These are phyloP conservation scores for Ctenosaura bakeri DNA, from an alignment of 2,797 vertebrate species.

Conservation along the genomic window DNA sequence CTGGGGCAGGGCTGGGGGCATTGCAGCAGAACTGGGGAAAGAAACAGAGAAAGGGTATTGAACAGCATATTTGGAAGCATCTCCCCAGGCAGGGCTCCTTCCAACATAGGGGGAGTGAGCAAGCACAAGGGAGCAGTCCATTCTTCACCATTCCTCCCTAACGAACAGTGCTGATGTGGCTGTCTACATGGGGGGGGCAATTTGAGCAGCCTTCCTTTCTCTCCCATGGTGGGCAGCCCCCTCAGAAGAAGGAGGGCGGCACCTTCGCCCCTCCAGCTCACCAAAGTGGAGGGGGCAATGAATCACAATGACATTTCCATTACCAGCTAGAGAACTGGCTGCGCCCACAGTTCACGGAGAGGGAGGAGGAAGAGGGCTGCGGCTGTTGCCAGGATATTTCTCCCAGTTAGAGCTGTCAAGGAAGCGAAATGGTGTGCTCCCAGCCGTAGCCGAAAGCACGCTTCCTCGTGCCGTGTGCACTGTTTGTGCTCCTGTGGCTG, in stretches of 20 bases:
- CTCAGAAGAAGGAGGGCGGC: too few relatives aligned
- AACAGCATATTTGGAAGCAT: too few relatives aligned
- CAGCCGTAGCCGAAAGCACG: constrained; percentile 53
- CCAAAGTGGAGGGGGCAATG: constrained; percentile 60
- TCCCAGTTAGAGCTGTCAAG: constrained; percentile 72
- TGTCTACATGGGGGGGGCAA: neutral
- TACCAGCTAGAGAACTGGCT: constrained; percentile 66
- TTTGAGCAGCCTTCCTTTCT: too few relatives aligned
- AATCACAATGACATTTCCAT: constrained; percentile 80
- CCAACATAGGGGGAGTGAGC: neutral
- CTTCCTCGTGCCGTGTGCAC: constrained; percentile 14
- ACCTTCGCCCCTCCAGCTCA: constrained; percentile 7
- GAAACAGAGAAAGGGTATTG: too few relatives aligned
- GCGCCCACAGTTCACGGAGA: constrained; percentile 44
- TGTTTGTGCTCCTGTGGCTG: neutral
- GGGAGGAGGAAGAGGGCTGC: constrained; percentile 43
- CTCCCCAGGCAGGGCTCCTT: too few relatives aligned
- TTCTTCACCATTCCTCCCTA: neutral
- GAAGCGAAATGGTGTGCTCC: constrained; percentile 62
- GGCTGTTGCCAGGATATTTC: constrained; percentile 47
- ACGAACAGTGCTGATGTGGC: too few relatives aligned
- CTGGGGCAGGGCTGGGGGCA: too few relatives aligned
- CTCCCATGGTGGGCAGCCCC: too few relatives aligned
- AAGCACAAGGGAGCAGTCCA: neutral
- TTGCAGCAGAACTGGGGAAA: neutral